Base-by-base conservation (phyloP, 2,113 vertebrate species). In the Stigmatopora argus region DNA sequence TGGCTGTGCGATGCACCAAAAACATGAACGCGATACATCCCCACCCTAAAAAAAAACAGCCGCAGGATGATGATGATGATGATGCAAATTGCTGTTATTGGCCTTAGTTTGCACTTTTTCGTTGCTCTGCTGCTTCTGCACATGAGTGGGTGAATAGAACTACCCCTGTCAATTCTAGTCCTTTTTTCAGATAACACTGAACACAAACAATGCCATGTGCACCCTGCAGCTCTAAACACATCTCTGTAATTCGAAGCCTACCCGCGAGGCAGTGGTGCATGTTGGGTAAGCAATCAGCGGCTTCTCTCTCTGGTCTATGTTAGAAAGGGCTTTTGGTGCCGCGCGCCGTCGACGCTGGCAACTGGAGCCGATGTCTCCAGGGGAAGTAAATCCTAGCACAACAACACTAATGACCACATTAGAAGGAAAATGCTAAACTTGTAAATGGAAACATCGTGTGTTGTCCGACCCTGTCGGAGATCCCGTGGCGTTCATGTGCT, bases 381-480 rank as follows among this genome's bases (percentile, higher is more conserved):
- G 71, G 88, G 87, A n/a, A 79, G 81, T 74, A 52, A 67, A 72
- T 77, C 81, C 82, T 73, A 68, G 79, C 81, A 82, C 78, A 78
- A 85, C 81, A 83, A 85, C 88, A 84, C 88, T 91, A 90, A 91
- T 90, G 89, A 91, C 89, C 78, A 75, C 87, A 90, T 91, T 91
- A 91, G 78, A 78, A 83, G 69, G 73, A 87, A 83, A 87, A 85
- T 81, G 83, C 71, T 84, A 82, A 78, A 80, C 82, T 85, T 87
- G 86, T 90, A 88, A 88, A 90, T 88, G 83, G 70, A 86, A 85
- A 80, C 72, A 81, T 81, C 64, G 56, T 69, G 65, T 76, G 77
- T 78, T 47, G 73, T 73, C 68, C 74, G 41, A 38, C 58, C 38
- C 11, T 8, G n/a, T 38, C 58, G 21, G 62, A 26, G 53, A 19